Evolutionary conservation across 2,797 vertebrate genomes (phyloP).

Genomic region (Holocentrus rufus): DNA sequence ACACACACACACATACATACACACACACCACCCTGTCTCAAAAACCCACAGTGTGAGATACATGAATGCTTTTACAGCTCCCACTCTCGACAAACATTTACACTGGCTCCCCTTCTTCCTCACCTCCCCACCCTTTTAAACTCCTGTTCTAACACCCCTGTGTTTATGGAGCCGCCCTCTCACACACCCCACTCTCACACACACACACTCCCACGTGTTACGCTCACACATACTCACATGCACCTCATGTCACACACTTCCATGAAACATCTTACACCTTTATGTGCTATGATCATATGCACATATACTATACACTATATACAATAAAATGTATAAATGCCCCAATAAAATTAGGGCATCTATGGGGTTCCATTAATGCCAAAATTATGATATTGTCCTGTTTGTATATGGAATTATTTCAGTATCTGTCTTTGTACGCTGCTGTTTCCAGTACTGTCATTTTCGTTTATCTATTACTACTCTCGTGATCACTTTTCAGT

Average conservation of each 20-base stretch:
- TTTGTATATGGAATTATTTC: no score
- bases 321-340: no score
- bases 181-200: slow-evolving; percentile 5
- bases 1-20: not conserved
- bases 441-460: no score
- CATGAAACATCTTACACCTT: slow-evolving; percentile 13
- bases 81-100: slow-evolving; percentile 57
- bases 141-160: slow-evolving; percentile 32
- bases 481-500: no score
- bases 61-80: slow-evolving; percentile 53
- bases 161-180: slow-evolving; percentile 56
- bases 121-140: slow-evolving; percentile 59
- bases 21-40: slow-evolving; percentile 1
- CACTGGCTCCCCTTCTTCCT: slow-evolving; percentile 42
- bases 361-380: no score
- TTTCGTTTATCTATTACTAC: no score
- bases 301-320: not conserved
- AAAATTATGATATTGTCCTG: no score
- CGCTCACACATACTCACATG: slow-evolving; percentile 14
- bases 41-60: slow-evolving; percentile 27
- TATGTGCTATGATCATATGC: not conserved
- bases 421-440: no score
- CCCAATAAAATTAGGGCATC: no score
- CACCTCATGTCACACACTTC: slow-evolving; percentile 22
- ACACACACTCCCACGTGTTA: slow-evolving; percentile 35